Evolutionary conservation across 2,888 invertebrate species (phyloP), one percentile per base, ranked within the genome.

Genomic region (Eristalis arbustorum): DNA sequence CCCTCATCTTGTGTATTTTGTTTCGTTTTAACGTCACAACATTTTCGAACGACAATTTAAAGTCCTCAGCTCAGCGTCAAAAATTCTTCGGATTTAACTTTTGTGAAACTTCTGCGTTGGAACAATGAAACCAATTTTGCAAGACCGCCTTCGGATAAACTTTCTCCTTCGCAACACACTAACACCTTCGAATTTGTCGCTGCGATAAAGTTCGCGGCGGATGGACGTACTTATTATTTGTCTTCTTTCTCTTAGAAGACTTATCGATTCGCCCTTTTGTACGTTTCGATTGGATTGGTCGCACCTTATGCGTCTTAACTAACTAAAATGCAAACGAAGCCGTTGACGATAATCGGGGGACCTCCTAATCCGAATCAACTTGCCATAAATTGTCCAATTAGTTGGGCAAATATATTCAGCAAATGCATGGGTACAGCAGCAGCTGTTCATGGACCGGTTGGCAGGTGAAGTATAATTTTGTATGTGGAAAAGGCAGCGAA

Each of bases 291-390:
- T 68, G 28, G 28, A 31, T 31, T 28, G 28, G 18, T 28, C 25
- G 34, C 10, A 37, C 11, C 11, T 11, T 18, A 23, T 28, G 49
- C 42, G 42, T 25, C 25, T 8, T 14, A 68, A 68, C n/a, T 68
- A 68, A 49, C 18, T 25, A 68, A 69, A 69, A 18, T 49, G 57
- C 69, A 69, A 57, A 22, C 69, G 57, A 69, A 68, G 56, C 31
- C 31, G 31, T 68, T 49, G 11, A 31, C 49, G 8, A 56, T 68
- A 68, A 18, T 18, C 18, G 18, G 31, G 28, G 56, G 18, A 31
- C 31, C 11, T 6, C 28, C 56, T 22, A 18, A 57, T 31, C 28
- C 28, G 56, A 28, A 31, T 5, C n/a, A 1, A 14, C 28, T 49
- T 67, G 14, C 67, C 49, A 49, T 25, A 49, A 14, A 49, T 49